Percentiles rank a stretch among this genome's conserved stretches.
These are phyloP conservation scores for Austrofundulus limnaeus DNA, from an alignment of 2,113 vertebrate genomes.

Conservation along the genomic window DNA sequence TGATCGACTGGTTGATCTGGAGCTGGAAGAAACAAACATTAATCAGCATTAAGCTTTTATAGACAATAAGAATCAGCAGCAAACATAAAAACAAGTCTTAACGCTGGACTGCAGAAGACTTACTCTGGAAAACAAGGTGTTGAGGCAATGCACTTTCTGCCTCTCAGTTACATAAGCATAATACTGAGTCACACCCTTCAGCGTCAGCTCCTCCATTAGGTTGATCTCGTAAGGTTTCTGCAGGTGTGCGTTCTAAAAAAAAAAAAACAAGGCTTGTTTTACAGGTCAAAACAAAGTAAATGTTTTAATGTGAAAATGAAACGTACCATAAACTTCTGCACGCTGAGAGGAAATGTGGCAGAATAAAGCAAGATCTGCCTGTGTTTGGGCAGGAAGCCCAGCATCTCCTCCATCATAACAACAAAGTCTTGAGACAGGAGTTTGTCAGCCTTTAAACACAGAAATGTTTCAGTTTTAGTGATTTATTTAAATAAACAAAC, in stretches of 20 bases:
- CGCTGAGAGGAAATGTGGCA: slow-evolving; percentile 96
- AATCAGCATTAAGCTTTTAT: background rate
- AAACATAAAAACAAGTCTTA: background rate
- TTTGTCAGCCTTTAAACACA: slow-evolving; percentile 88
- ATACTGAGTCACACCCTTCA: slow-evolving; percentile 99
- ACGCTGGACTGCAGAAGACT: slow-evolving; percentile 33
- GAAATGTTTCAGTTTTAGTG: too few species aligned
- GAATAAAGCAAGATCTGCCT: slow-evolving; percentile 99
- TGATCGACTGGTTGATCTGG: slow-evolving; percentile 99
- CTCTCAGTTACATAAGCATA: slow-evolving; percentile 98
- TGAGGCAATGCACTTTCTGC: slow-evolving; percentile 99
- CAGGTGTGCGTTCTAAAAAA: slow-evolving; percentile 88
- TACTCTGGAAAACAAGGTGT: slow-evolving; percentile 98
- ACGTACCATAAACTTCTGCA: slow-evolving; percentile 98
- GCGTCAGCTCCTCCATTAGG: slow-evolving; percentile 98
- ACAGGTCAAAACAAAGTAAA: background rate
- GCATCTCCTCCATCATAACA: slow-evolving; percentile 98
- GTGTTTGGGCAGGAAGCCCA: slow-evolving; percentile 94
- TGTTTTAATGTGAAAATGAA: slow-evolving; percentile 29
- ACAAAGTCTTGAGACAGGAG: slow-evolving; percentile 98
- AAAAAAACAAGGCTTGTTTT: background rate
- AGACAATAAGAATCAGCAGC: too few species aligned
- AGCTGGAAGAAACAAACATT: slow-evolving; percentile 76
- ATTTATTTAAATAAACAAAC: background rate
- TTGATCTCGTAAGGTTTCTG: slow-evolving; percentile 99